Evolutionary conservation across 2,888 invertebrate species (phyloP).

Genomic region (Ectemnius cavifrons): DNA sequence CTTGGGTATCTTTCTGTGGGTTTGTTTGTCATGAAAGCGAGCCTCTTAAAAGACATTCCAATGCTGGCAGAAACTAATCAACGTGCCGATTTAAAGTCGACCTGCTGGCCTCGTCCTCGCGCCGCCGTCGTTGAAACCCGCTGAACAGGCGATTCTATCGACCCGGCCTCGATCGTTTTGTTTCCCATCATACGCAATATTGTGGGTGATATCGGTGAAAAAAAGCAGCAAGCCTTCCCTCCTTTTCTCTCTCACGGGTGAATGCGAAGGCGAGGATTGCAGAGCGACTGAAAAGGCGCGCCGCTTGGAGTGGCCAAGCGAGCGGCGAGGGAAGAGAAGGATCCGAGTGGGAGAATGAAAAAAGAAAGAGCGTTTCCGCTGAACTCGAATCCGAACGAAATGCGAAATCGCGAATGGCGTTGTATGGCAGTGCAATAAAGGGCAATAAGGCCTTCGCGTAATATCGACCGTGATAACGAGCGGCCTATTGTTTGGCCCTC

Average conservation of each 20-base stretch:
- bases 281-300: neutral
- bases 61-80: neutral
- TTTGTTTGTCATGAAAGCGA: neutral
- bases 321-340: constrained; percentile 1
- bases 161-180: constrained; percentile 2
- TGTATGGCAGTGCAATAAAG: constrained; percentile 11
- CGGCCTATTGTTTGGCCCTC: constrained; percentile 11
- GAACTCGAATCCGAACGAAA: no score
- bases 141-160: constrained; percentile 1
- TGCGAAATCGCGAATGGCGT: neutral
- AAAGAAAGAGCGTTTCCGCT: no score
- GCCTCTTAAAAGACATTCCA: neutral
- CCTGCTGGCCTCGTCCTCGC: constrained; percentile 4
- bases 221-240: neutral
- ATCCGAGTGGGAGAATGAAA: constrained; percentile 1
- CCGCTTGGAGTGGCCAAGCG: neutral
- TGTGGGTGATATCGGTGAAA: neutral
- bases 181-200: constrained; percentile 1
- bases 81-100: neutral
- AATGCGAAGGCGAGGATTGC: neutral
- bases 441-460: constrained; percentile 25
- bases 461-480: constrained; percentile 25
- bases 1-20: neutral
- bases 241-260: no score
- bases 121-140: neutral